phyloP scores from a whole-genome alignment of 2,888 invertebrate species.

The Limnephilus lunatus region DNA sequence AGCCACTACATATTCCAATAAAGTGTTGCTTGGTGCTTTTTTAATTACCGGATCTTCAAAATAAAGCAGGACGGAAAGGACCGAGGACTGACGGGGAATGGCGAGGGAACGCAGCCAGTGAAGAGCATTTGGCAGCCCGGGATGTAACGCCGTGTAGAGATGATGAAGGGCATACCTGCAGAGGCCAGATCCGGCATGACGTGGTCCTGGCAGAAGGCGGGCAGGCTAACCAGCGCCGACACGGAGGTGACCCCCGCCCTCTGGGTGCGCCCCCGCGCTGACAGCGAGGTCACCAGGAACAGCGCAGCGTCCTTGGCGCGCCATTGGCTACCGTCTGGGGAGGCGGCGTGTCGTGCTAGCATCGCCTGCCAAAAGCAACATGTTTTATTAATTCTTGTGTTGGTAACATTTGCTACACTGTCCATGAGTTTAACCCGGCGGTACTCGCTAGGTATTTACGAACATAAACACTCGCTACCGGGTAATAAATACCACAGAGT shows the following conservation, averaged over 20 bases:
- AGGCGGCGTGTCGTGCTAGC: constrained; percentile 86
- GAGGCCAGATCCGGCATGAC: constrained; percentile 91
- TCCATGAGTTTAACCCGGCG: no score
- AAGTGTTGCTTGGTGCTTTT: no score
- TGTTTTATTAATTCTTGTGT: constrained; percentile 52
- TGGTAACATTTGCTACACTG: constrained; percentile 42
- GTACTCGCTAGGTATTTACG: no score
- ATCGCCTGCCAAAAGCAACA: constrained; percentile 76
- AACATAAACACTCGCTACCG: no score
- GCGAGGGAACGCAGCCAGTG: no score
- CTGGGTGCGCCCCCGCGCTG: constrained; percentile 91
- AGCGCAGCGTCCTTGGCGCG: constrained; percentile 96
- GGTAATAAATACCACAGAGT: no score
- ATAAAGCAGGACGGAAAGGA: no score
- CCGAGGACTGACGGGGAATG: no score
- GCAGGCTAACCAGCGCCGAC: constrained; percentile 92
- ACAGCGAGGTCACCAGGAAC: constrained; percentile 96
- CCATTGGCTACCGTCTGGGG: constrained; percentile 87
- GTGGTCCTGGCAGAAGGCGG: constrained; percentile 92
- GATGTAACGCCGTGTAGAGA: no score
- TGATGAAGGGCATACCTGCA: constrained; percentile 17
- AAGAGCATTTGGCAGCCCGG: no score
- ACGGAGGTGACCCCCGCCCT: constrained; percentile 94
- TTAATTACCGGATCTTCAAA: no score
- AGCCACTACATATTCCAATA: no score